Base-by-base conservation (phyloP, 2,797 vertebrate species). In the Cetoscarus ocellatus region DNA sequence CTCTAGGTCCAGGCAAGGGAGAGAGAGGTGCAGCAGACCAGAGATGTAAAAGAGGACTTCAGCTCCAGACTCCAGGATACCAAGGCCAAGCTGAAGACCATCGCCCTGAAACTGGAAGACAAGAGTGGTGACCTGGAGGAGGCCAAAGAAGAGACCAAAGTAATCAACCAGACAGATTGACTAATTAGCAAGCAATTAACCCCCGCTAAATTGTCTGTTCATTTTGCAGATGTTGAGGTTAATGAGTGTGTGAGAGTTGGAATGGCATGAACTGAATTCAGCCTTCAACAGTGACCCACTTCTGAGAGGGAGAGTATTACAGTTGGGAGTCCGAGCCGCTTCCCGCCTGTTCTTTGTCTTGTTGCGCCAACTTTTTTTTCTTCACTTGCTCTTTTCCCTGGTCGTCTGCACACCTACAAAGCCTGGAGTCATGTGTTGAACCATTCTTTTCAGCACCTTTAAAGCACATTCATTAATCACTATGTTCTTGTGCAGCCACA, bases 101-200 rank as follows among this genome's bases (percentile, higher is more conserved):
- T 98, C 74, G 88, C 96, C 49, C 86, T 93, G 27, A 97, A 96
- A 85, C 70, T 99, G 57, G 97, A 96, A 85, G 94, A 95, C 86
- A 99, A 96, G 91, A 93, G 95, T 65, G 86, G 84, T 18, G 93
- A 98, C 88, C 88, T 99, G 84, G 86, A 89, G 83, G 94, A 97
- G 84, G 97, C 97, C 72, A 97, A 95, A 92, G 92, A 93, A 80
- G 96, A 97, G 52, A 97, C 96, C 70, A 96, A 96, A 96, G 98
- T 99, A 95, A 92, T 93, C 80, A 88, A 80, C 53, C 72, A 76
- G 86, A 91, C 87, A 89, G 88, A 92, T 88, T 85, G 87, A 90
- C 84, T 92, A 90, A 92, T 93, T 91, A 92, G 70, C 49, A 62
- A 84, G 80, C 87, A 86, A 93, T 92, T 92, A 92, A 86, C 90